Evolutionary conservation across 2,888 invertebrate genomes (phyloP).

Genomic region (Drosophila eohydei): DNA sequence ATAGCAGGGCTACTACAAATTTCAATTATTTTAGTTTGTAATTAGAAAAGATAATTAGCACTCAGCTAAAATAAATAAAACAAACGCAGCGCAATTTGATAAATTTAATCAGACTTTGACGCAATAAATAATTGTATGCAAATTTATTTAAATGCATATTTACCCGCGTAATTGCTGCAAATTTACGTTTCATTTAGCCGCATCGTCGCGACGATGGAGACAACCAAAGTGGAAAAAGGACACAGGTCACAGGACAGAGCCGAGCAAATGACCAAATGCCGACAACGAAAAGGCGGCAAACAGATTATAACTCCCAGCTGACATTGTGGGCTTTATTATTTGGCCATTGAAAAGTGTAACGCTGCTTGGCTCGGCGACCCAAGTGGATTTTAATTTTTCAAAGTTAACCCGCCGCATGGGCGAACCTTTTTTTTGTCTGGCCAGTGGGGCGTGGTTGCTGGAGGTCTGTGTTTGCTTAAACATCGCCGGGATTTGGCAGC

Average conservation of each 20-base stretch:
- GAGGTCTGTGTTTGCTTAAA: conserved; percentile 58
- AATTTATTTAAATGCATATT: conserved; percentile 82
- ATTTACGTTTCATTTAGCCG: conserved; percentile 84
- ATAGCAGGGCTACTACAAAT: conserved; percentile 14
- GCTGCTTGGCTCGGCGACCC: conserved; percentile 55
- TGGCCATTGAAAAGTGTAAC: conserved; percentile 79
- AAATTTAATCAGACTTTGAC: conserved; percentile 60
- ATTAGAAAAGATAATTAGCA: conserved; percentile 27
- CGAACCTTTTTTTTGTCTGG: conserved; percentile 59
- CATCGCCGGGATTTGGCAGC: conserved; percentile 59
- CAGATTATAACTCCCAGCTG: conserved; percentile 81
- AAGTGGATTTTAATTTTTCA: conserved; percentile 82
- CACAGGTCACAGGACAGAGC: conserved; percentile 17
- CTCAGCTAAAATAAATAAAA: conserved; percentile 13
- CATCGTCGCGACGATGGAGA: conserved; percentile 20
- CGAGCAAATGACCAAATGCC: conserved; percentile 60
- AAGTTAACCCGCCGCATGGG: conserved; percentile 62
- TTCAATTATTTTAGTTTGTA: conserved; percentile 62
- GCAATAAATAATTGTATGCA: conserved; percentile 77
- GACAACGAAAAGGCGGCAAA: conserved; percentile 78
- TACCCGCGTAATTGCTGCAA: conserved; percentile 84
- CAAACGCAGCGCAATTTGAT: conserved; percentile 56
- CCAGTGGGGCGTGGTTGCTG: conserved; percentile 5
- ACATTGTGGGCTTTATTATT: conserved; percentile 82
- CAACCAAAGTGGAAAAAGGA: conserved; percentile 19